These are phyloP conservation scores for Apeltes quadracus DNA, from an alignment of 2,113 vertebrate species.

Conservation along the genomic window DNA sequence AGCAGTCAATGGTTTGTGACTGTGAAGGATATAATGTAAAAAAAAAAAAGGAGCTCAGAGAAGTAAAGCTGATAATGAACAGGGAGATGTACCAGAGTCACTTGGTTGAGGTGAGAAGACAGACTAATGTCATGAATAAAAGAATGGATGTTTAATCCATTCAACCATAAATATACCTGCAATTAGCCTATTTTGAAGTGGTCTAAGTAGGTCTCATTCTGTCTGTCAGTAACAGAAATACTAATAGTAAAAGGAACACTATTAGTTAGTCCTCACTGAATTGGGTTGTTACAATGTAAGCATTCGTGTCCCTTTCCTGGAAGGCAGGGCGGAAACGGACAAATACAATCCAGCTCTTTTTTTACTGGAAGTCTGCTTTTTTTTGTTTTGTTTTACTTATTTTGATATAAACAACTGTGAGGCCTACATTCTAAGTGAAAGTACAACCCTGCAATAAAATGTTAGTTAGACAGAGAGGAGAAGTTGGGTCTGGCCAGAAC, in stretches of 20 bases:
- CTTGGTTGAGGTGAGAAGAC: background rate
- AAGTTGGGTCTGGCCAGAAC: too few relatives aligned
- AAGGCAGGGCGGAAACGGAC: background rate
- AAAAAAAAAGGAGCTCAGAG: background rate
- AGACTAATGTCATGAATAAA: background rate
- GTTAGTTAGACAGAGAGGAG: background rate
- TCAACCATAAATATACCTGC: background rate
- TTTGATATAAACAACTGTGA: background rate
- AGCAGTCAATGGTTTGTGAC: background rate
- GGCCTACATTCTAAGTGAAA: background rate
- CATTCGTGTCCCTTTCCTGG: background rate
- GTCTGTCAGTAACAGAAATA: too few relatives aligned
- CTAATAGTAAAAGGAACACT: too few relatives aligned
- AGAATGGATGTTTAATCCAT: background rate
- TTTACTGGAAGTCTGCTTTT: background rate
- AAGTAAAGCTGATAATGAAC: background rate
- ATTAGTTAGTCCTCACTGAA: background rate
- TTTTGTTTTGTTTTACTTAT: background rate
- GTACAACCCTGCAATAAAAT: background rate
- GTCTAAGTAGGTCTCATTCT: background rate
- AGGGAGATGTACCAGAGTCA: background rate
- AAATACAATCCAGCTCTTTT: background rate
- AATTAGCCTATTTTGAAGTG: background rate
- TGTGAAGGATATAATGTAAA: background rate
- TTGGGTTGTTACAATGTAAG: background rate